Evolutionary conservation across 2,888 invertebrate species (phyloP).

Genomic region (Hydraecia micacea): DNA sequence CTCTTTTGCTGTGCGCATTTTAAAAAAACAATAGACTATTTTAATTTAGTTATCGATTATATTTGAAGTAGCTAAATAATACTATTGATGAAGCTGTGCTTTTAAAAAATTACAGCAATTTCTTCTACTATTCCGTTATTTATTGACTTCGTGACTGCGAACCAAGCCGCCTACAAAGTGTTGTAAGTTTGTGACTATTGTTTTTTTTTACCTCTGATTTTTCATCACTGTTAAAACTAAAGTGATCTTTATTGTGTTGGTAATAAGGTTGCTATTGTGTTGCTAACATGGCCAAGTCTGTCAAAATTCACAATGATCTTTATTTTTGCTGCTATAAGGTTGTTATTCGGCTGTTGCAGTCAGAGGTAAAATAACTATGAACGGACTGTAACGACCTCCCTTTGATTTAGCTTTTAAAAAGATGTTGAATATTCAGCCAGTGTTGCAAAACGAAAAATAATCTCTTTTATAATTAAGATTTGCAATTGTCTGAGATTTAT

Average conservation of each 20-base stretch:
- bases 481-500: slow-evolving; percentile 52
- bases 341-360: background rate
- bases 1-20: too few species aligned
- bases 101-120: background rate
- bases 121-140: background rate
- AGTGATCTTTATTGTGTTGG: background rate
- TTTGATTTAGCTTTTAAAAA: slow-evolving; percentile 40
- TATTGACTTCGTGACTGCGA: background rate
- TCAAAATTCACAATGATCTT: background rate
- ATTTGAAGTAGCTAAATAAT: background rate
- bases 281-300: background rate
- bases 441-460: slow-evolving; percentile 51
- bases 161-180: background rate
- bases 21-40: too few species aligned
- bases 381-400: slow-evolving; percentile 13
- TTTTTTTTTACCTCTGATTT: background rate
- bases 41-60: background rate
- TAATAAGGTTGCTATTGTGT: background rate
- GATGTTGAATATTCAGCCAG: slow-evolving; percentile 33
- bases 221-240: background rate
- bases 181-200: background rate
- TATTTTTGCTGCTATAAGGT: background rate
- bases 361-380: background rate
- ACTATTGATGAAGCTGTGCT: background rate
- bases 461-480: slow-evolving; percentile 52